Evolutionary conservation across 2,113 vertebrate species (phyloP).

Genomic region (Scopus umbretta): DNA sequence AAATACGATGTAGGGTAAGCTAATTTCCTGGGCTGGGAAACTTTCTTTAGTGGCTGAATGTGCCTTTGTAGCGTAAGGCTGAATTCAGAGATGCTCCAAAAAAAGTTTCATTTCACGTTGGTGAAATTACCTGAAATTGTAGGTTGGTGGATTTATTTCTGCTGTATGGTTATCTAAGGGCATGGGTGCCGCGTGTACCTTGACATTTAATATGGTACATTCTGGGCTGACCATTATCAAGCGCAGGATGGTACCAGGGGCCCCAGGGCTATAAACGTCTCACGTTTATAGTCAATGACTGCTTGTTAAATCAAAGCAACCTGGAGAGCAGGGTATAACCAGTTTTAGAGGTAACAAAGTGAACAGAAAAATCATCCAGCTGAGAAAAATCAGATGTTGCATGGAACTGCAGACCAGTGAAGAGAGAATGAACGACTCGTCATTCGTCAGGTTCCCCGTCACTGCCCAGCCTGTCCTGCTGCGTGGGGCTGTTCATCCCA

Average conservation of each 20-base stretch:
- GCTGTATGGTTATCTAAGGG: not conserved
- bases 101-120: not conserved
- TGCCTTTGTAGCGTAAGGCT: not conserved
- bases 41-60: not conserved
- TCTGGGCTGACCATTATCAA: not conserved
- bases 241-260: not conserved
- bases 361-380: not conserved
- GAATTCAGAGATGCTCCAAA: not conserved
- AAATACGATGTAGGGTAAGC: not conserved
- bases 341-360: not conserved
- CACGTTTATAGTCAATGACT: not conserved
- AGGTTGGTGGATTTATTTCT: not conserved
- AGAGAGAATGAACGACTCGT: accelerated
- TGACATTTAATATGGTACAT: not conserved
- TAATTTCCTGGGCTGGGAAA: not conserved
- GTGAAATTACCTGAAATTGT: not conserved
- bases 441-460: accelerated
- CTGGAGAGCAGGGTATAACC: not conserved
- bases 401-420: not conserved
- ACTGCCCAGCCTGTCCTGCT: not conserved
- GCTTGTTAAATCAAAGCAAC: not conserved
- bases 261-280: not conserved
- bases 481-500: accelerated
- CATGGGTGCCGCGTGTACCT: not conserved
- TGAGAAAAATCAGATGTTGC: not conserved